A percentile compares a stretch with the other conserved stretches of the same genome.
phyloP scores from a whole-genome alignment of 2,797 vertebrate species.

The Hyperoplus lanceolatus region DNA sequence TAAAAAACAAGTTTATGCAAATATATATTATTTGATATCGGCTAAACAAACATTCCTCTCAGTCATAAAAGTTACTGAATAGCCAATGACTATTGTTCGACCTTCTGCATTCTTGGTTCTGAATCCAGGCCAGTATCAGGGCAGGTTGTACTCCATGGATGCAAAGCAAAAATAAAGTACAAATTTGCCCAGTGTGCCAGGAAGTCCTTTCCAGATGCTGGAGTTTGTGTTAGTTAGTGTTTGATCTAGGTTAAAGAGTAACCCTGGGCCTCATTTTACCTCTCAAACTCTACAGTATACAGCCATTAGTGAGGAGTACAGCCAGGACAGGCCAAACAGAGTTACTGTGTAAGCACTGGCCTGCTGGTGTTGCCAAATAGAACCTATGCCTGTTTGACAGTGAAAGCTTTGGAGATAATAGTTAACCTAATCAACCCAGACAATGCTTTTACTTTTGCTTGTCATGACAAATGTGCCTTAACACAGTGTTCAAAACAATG shows the following conservation, averaged over 20 bases:
- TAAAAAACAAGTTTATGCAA: background rate
- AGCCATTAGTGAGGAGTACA: conserved; percentile 8
- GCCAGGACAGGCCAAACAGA: background rate
- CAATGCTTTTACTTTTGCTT: background rate
- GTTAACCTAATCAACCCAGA: background rate
- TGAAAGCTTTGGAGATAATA: background rate
- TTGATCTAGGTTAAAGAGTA: conserved; percentile 70
- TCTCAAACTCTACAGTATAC: conserved; percentile 20
- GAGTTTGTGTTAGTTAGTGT: conserved; percentile 31
- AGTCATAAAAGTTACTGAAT: conserved; percentile 9
- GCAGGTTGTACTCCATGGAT: background rate
- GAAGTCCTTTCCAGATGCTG: background rate
- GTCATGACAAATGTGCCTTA: background rate
- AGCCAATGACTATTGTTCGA: background rate
- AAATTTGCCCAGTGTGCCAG: background rate
- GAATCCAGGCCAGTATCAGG: background rate
- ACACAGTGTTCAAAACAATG: background rate
- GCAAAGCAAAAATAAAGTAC: background rate
- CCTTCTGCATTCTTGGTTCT: background rate
- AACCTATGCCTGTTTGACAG: background rate
- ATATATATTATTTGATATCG: no score
- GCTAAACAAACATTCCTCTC: background rate
- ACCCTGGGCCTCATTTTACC: conserved; percentile 16
- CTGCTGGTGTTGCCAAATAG: background rate
- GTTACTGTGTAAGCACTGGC: conserved; percentile 27